A percentile compares a stretch with the other conserved stretches of the same genome.
Conservation (phyloP, 1,140 invertebrate genomes). For the Brachystomella parvula region DNA sequence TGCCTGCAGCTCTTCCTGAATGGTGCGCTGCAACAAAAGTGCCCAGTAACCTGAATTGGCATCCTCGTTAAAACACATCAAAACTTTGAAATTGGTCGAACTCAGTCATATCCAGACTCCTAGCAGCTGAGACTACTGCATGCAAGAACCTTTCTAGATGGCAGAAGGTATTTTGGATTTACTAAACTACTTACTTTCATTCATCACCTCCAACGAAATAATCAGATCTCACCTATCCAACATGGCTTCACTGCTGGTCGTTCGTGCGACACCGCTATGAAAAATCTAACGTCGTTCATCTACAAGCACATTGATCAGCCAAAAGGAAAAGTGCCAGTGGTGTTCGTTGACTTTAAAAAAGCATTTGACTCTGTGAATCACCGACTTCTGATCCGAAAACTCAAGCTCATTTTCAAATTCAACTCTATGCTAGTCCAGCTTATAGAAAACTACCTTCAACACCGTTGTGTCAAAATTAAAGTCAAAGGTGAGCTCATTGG, state of each 20-base stretch:
- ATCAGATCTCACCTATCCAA: not conserved
- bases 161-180: too few species aligned
- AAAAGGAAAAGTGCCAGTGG: conserved; percentile 8
- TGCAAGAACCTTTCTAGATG: too few species aligned
- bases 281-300: not conserved
- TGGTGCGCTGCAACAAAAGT: too few species aligned
- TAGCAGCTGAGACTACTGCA: too few species aligned
- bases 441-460: not conserved
- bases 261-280: conserved; percentile 11
- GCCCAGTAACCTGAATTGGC: too few species aligned
- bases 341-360: conserved; percentile 14
- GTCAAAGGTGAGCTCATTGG: not conserved
- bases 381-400: not conserved
- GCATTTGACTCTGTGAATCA: conserved; percentile 13
- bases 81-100: too few species aligned
- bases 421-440: not conserved
- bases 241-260: conserved; percentile 6
- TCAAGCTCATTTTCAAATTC: conserved; percentile 5
- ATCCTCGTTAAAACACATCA: too few species aligned
- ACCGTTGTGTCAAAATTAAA: not conserved
- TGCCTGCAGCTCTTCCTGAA: too few species aligned
- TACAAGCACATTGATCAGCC: conserved; percentile 1
- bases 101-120: too few species aligned
- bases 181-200: too few species aligned
- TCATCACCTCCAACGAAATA: not conserved